A percentile compares a stretch with the other conserved stretches of the same genome.
These are phyloP conservation scores for Callionymus lyra DNA, from an alignment of 2,113 vertebrate genomes.

Conservation along the genomic window DNA sequence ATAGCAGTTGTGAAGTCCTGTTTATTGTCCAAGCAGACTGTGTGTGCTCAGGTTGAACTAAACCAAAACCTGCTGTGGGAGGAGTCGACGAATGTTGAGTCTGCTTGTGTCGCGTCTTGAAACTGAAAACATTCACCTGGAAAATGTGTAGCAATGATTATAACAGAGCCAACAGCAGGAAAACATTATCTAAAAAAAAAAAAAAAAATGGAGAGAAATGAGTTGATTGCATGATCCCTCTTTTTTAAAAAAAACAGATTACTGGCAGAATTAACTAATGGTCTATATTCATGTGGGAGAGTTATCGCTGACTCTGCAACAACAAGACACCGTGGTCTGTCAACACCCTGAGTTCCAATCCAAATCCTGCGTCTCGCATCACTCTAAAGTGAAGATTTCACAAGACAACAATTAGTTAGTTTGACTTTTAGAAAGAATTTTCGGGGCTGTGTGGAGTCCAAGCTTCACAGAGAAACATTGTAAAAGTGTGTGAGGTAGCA, in stretches of 20 bases:
- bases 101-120: constrained; percentile 10
- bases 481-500: constrained; percentile 41
- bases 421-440: constrained; percentile 27
- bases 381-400: no score
- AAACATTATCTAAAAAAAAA: constrained; percentile 48
- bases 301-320: constrained; percentile 23
- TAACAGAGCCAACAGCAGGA: constrained; percentile 34
- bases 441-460: constrained; percentile 45
- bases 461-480: constrained; percentile 29
- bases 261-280: constrained; percentile 50
- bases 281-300: constrained; percentile 1
- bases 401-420: no score
- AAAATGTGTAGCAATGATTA: constrained; percentile 13
- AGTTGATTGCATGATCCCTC: constrained; percentile 25
- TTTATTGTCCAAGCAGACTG: constrained; percentile 27
- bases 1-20: constrained; percentile 6
- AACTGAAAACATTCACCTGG: constrained; percentile 17
- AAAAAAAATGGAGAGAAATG: constrained; percentile 21
- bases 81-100: background rate
- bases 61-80: constrained; percentile 19
- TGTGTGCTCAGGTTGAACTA: constrained; percentile 12
- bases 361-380: no score
- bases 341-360: constrained; percentile 21
- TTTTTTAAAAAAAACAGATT: constrained; percentile 36
- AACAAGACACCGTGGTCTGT: constrained; percentile 29